These are phyloP conservation scores for Momotus momota DNA, from an alignment of 2,797 vertebrate species.

Conservation along the genomic window DNA sequence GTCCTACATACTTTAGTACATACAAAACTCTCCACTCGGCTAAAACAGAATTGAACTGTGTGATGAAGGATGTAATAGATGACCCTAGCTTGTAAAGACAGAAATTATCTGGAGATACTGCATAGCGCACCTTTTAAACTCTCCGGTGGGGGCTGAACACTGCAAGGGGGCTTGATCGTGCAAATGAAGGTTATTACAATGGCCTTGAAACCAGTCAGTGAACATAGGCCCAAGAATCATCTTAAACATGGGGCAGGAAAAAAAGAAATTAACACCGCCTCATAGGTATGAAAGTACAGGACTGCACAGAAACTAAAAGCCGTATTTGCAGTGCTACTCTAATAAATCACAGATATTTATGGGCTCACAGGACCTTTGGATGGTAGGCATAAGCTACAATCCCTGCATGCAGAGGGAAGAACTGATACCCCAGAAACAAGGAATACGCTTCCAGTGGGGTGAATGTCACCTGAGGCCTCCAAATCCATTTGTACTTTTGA, in stretches of 20 bases:
- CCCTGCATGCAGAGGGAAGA: neutral
- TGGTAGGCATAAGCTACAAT: neutral
- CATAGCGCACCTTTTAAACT: neutral
- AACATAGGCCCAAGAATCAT: neutral
- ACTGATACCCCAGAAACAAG: neutral
- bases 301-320: neutral
- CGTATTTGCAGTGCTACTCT: neutral
- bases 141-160: neutral
- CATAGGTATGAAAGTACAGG: neutral
- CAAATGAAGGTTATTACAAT: neutral
- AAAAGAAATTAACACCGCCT: neutral
- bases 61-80: neutral
- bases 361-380: neutral
- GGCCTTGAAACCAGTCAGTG: neutral
- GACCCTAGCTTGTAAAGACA: neutral
- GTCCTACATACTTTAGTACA: neutral
- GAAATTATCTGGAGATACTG: neutral
- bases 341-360: neutral
- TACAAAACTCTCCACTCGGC: neutral
- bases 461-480: neutral
- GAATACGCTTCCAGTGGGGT: neutral
- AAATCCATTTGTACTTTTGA: neutral
- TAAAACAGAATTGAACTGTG: neutral
- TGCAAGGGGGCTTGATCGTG: neutral
- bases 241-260: neutral